Conservation (phyloP, 2,888 invertebrate species). For the Drosophila hamatofila region DNA sequence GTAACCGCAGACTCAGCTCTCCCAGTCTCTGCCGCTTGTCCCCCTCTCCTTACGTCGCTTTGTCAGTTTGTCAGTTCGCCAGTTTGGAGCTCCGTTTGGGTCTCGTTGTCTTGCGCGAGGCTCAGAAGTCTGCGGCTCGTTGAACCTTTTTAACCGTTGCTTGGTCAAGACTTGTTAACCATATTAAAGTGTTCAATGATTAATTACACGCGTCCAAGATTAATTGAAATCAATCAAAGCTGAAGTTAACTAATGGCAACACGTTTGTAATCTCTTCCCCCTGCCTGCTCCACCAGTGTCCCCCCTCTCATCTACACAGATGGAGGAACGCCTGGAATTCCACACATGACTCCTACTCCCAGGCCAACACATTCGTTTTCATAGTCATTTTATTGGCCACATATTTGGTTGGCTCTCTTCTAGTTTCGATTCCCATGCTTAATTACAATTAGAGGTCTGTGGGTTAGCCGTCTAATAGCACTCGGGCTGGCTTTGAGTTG, state of each 20-base stretch:
- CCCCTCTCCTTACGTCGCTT: constrained; percentile 59
- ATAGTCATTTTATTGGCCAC: constrained; percentile 59
- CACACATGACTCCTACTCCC: constrained; percentile 41
- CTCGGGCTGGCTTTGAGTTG: constrained; percentile 15
- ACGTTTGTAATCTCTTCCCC: constrained; percentile 79
- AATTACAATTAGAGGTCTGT: constrained; percentile 72
- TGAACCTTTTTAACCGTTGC: constrained; percentile 84
- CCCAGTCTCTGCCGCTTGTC: neutral
- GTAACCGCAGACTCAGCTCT: constrained; percentile 38
- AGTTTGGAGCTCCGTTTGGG: constrained; percentile 46
- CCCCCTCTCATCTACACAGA: constrained; percentile 5
- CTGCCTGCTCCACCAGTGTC: constrained; percentile 10
- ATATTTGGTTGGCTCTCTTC: constrained; percentile 21
- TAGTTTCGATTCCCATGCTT: constrained; percentile 67
- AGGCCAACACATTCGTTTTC: constrained; percentile 45
- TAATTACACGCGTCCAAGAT: constrained; percentile 85
- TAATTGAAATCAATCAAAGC: constrained; percentile 86
- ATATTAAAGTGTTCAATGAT: constrained; percentile 86
- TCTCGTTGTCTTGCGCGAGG: constrained; percentile 25
- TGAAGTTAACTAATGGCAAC: constrained; percentile 86
- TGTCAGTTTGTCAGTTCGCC: constrained; percentile 64
- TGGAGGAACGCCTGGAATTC: constrained; percentile 46
- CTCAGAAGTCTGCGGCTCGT: constrained; percentile 66
- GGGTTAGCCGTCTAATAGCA: constrained; percentile 47
- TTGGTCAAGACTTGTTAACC: constrained; percentile 85